Base-by-base conservation (phyloP, 2,888 invertebrate species). In the Apantesis nais region DNA sequence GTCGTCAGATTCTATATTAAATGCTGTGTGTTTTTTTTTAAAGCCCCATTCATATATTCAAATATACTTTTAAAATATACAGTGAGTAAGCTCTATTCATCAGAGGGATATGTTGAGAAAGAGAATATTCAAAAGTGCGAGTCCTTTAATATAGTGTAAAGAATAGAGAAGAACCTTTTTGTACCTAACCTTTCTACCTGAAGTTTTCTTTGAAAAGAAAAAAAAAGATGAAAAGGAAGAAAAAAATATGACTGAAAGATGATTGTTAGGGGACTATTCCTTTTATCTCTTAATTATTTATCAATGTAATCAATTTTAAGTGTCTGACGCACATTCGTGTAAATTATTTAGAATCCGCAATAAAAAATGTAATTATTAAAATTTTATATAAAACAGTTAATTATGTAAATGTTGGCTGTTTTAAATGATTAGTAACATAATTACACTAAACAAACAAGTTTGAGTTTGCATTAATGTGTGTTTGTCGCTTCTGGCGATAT, bases 381-480 rank as follows among this genome's bases (percentile, higher is more conserved):
- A 61, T 61, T 52, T 11, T 52, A 52, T 52, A 52, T 52, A 52
- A 52, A 52, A 52, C 48, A 52, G 48, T 52, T 11, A 52, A 52
- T n/a, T 52, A 52, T n/a, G n/a, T 52, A 52, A 52, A 52, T 52
- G 2, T 52, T 52, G 48, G 2, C 48, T 52, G 48, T 52, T 52
- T 52, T 9, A 52, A 52, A 52, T 52, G 48, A 52, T n/a, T 52
- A 37, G 34, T 39, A 44, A 41, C 31, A 31, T 31, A 31, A 52
- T n/a, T 34, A 52, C 25, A 48, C 34, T 29, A 65, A 34, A 65
- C n/a, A 65, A 65, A 65, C 65, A 34, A 52, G 65, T 52, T 48
- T 29, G 29, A 31, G 19, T 64, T 48, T 52, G 4, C 31, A 65
- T 34, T 65, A n/a, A 63, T 25, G 62, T 63, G 25, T n/a, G 16